Evolutionary conservation across 1,140 invertebrate genomes (phyloP), one percentile per base, ranked within the genome.

Genomic region (Saccostrea cuccullata): DNA sequence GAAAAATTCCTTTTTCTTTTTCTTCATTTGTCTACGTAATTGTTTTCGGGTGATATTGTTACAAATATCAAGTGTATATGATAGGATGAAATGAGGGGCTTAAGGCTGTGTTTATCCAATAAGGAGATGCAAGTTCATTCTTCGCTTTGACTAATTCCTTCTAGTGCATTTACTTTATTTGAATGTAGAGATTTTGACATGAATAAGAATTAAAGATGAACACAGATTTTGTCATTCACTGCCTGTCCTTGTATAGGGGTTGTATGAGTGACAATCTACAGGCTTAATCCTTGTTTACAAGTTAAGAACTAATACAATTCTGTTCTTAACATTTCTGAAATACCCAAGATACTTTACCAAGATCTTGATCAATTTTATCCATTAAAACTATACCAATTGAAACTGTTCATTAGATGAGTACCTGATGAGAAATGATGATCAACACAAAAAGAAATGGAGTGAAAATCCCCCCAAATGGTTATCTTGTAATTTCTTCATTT

Each of bases 241-340:
- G 17, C 58, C 15, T 64, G 58, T 64, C 58, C 58, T 64, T 20
- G 58, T 64, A n/a, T n/a, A 64, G 15, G 47, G 47, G 70, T 36
- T 30, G 15, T 36, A 77, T 77, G 70, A 15, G 26, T 36, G 26
- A 30, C 11, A 73, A 23, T 0, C 26, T 73, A 30, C 13, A 36
- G 6, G 58, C 30, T 30, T 17, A 77, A 77, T 77, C 70, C 70
- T 77, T 77, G 70, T 77, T 77, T 77, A 77, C 70, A 77, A 77
- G 58, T n/a, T 64, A 64, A 6, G 17, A 4, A 64, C 58, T 64
- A 17, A 20, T 26, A 77, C 30, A 26, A 36, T 23, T 9, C 23
- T 36, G 11, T 77, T 36, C 13, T 77, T 30, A 12, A 36, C 26
- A 36, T 77, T 77, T 36, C 70, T 77, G 30, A 77, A 77, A 77